phyloP scores from a whole-genome alignment of 2,113 vertebrate species.

The Sardina pilchardus region DNA sequence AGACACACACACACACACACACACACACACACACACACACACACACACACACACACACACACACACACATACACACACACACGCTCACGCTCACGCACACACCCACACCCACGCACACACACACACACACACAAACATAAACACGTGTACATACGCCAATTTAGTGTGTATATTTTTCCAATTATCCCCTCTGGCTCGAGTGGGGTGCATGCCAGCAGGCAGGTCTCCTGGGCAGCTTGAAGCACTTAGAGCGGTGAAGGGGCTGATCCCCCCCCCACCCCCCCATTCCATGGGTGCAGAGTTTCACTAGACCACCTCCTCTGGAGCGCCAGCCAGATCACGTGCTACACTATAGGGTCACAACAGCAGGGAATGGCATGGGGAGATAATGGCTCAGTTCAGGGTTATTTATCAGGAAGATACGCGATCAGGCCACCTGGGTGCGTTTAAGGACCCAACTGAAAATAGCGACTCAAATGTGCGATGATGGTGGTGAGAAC shows the following conservation, averaged over 20 bases:
- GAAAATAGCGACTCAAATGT: not conserved
- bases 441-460: not conserved
- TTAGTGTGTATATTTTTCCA: not conserved
- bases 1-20: too few relatives aligned
- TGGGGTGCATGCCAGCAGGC: slow-evolving; percentile 30
- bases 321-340: not conserved
- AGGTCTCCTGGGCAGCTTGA: slow-evolving; percentile 46
- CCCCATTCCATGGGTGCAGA: not conserved
- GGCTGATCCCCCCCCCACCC: slow-evolving; percentile 38
- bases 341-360: not conserved
- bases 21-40: too few relatives aligned
- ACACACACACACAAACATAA: not conserved
- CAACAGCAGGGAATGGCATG: not conserved
- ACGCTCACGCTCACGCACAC: not conserved
- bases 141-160: not conserved
- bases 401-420: not conserved
- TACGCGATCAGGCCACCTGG: not conserved
- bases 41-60: too few relatives aligned
- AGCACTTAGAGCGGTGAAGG: slow-evolving; percentile 47
- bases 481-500: not conserved
- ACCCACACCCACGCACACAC: not conserved
- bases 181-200: slow-evolving; percentile 21
- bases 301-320: not conserved
- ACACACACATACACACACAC: too few relatives aligned
- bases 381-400: not conserved